A percentile compares a stretch with the other conserved stretches of the same genome.
These are phyloP conservation scores for Hypothenemus hampei DNA, from an alignment of 1,140 invertebrate genomes.

Conservation along the genomic window DNA sequence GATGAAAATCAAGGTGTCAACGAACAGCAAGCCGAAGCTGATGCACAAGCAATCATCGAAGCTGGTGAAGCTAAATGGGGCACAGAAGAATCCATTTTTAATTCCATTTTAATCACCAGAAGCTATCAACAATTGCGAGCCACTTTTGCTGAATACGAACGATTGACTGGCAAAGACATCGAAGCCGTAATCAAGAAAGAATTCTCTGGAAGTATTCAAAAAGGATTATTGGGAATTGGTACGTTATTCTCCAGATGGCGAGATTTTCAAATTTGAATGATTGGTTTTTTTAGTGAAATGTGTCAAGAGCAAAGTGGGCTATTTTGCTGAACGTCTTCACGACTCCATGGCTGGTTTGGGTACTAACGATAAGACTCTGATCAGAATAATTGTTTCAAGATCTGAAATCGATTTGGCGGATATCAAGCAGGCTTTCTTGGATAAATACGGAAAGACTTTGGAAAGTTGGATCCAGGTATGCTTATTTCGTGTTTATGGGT, in stretches of 20 bases:
- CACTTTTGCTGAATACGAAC: slow-evolving; percentile 76
- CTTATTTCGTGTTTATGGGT: too few species aligned
- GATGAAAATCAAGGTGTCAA: slow-evolving; percentile 72
- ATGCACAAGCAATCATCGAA: slow-evolving; percentile 64
- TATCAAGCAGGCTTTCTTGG: slow-evolving; percentile 84
- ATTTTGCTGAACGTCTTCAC: slow-evolving; percentile 88
- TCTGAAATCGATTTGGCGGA: slow-evolving; percentile 89
- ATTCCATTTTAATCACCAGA: slow-evolving; percentile 71
- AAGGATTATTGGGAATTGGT: slow-evolving; percentile 83
- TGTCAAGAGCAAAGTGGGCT: slow-evolving; percentile 85
- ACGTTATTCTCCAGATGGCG: slow-evolving; percentile 37
- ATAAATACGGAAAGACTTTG: slow-evolving; percentile 78
- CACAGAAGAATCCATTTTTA: slow-evolving; percentile 83
- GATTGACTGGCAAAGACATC: slow-evolving; percentile 70
- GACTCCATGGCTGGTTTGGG: slow-evolving; percentile 85
- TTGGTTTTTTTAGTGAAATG: slow-evolving; percentile 65
- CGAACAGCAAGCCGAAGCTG: slow-evolving; percentile 59
- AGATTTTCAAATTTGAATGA: neutral
- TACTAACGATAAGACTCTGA: slow-evolving; percentile 84
- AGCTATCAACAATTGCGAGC: slow-evolving; percentile 76
- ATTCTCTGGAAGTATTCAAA: slow-evolving; percentile 80
- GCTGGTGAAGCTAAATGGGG: slow-evolving; percentile 80
- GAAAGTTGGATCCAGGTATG: slow-evolving; percentile 79
- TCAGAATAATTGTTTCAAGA: slow-evolving; percentile 83
- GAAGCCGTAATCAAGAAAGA: slow-evolving; percentile 83